phyloP scores from a whole-genome alignment of 2,888 invertebrate genomes.

The Acleris emargana region DNA sequence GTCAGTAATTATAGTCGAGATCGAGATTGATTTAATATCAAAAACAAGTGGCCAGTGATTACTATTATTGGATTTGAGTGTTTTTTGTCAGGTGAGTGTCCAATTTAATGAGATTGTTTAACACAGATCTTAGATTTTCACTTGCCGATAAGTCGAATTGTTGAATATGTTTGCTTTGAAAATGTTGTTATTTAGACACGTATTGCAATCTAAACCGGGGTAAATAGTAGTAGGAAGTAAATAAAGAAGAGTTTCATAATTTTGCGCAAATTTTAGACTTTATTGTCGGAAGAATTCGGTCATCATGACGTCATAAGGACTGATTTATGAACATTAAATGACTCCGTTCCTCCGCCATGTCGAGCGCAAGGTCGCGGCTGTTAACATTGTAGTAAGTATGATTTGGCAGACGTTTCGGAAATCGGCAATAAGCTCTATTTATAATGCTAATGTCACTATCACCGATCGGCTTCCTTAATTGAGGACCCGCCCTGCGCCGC shows the following conservation, averaged over 20 bases:
- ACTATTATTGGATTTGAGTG: constrained; percentile 44
- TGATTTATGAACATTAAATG: constrained; percentile 77
- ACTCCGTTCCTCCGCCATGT: constrained; percentile 70
- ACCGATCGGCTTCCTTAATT: constrained; percentile 52
- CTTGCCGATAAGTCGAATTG: constrained; percentile 49
- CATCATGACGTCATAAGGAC: constrained; percentile 76
- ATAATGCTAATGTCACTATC: constrained; percentile 68
- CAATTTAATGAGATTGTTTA: constrained; percentile 65
- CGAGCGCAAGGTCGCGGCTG: constrained; percentile 74
- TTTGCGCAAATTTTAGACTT: constrained; percentile 44
- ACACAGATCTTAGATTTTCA: constrained; percentile 60
- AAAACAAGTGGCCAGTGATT: constrained; percentile 47
- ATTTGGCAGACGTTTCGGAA: constrained; percentile 66
- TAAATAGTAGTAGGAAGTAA: constrained; percentile 31
- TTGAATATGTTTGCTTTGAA: constrained; percentile 23
- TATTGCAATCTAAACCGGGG: not conserved
- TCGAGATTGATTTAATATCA: too few relatives aligned
- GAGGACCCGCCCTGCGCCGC: constrained; percentile 68
- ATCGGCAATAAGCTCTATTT: constrained; percentile 60
- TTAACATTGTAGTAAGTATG: constrained; percentile 69
- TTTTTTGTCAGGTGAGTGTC: constrained; percentile 66
- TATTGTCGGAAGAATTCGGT: constrained; percentile 64
- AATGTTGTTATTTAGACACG: not conserved
- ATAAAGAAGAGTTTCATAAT: constrained; percentile 42
- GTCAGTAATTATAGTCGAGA: constrained; percentile 45